Conservation (phyloP, 1,140 invertebrate genomes). For the Marisa cornuarietis region DNA sequence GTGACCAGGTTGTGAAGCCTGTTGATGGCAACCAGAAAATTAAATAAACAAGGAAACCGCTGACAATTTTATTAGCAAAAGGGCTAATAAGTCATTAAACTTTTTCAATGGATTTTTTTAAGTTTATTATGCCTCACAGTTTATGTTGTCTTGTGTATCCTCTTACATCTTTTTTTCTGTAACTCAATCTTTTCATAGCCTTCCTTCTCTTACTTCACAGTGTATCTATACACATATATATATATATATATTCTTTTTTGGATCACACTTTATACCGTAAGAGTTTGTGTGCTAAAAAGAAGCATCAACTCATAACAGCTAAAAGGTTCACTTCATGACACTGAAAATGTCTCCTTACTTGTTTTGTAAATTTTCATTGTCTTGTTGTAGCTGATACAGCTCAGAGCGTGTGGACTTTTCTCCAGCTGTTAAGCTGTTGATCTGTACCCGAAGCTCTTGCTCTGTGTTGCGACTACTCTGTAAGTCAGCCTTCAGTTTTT, state of each 20-base stretch:
- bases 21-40: constrained; percentile 32
- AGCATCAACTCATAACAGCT: too few species aligned
- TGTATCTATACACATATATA: too few species aligned
- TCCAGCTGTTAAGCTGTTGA: constrained; percentile 73
- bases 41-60: neutral
- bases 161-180: too few species aligned
- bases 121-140: too few species aligned
- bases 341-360: constrained; percentile 70
- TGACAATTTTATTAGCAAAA: neutral
- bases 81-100: neutral
- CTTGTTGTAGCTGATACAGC: constrained; percentile 80
- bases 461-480: constrained; percentile 78
- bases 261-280: too few species aligned
- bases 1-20: constrained; percentile 79
- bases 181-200: too few species aligned
- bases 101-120: too few species aligned
- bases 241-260: too few species aligned
- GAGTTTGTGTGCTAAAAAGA: too few species aligned
- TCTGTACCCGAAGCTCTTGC: constrained; percentile 84
- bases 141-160: too few species aligned
- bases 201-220: too few species aligned
- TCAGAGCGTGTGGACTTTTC: constrained; percentile 81
- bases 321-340: too few species aligned
- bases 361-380: constrained; percentile 83
- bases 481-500: constrained; percentile 82